These are phyloP conservation scores for Sipha maydis DNA, from an alignment of 2,888 invertebrate species.

Conservation along the genomic window DNA sequence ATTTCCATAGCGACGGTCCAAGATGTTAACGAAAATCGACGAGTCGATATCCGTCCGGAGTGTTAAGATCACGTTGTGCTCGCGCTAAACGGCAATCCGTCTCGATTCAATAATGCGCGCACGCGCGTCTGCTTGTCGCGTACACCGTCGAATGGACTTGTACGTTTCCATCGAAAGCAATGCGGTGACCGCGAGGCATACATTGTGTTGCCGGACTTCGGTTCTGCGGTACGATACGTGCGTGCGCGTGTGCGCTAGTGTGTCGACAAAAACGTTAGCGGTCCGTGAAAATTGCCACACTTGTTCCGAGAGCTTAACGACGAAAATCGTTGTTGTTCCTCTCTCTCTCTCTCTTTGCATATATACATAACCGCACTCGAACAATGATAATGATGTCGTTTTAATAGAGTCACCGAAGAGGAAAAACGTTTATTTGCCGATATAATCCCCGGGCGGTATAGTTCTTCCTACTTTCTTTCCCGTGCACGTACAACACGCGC, in stretches of 20 bases:
- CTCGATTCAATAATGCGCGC: too few relatives aligned
- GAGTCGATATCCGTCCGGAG: too few relatives aligned
- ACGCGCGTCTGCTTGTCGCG: too few relatives aligned
- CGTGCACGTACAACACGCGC: background rate
- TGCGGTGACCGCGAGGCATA: too few relatives aligned
- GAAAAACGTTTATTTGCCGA: conserved; percentile 15
- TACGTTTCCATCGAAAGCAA: too few relatives aligned
- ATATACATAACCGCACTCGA: background rate
- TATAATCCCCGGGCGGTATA: background rate
- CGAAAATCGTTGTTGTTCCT: background rate
- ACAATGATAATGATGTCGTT: background rate
- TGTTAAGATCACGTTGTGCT: too few relatives aligned
- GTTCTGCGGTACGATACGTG: background rate
- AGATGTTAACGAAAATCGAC: too few relatives aligned
- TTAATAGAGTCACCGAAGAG: conserved; percentile 9
- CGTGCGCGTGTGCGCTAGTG: background rate
- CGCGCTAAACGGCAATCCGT: too few relatives aligned
- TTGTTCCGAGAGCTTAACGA: conserved; percentile 52
- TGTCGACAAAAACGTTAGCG: conserved; percentile 2
- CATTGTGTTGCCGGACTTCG: background rate
- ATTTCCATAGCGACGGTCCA: too few relatives aligned
- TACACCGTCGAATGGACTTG: too few relatives aligned
- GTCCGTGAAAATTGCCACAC: conserved; percentile 53
- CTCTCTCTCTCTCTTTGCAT: background rate
- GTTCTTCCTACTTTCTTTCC: background rate